Evolutionary conservation across 2,888 invertebrate genomes (phyloP), one percentile per base, ranked within the genome.

Genomic region (Hedychridium roseum): DNA sequence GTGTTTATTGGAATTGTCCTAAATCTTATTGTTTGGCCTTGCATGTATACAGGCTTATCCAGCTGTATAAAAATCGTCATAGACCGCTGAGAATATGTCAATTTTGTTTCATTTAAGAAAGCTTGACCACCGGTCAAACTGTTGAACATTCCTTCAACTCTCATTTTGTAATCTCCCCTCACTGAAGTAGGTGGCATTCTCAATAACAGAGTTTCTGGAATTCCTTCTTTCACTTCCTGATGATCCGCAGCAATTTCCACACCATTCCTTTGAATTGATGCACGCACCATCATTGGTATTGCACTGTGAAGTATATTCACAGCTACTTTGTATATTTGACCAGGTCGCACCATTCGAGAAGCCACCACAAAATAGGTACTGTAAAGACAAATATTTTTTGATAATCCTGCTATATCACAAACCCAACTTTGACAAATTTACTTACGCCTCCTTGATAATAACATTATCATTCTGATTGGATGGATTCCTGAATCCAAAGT

Each of bases 41-140:
- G 96, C 87, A 89, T 94, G 73, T 97, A 97, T 3, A 96, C 87
- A 0, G 97, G 97, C 73, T 95, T 95, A 76, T 97, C 95, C 68
- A 93, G 88, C 80, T 96, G 96, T 60, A 97, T 91, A 76, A 97
- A 95, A 55, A 97, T 92, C 0, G 97, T 95, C 89, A 96, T 92
- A 37, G 95, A 94, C 27, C 96, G 84, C 65, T 90, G 89, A 0
- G 92, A 93, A 80, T 96, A 97, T 1, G 84, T 83, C 9, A 97
- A 82, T 48, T 86, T 82, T 0, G 94, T 94, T 75, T 95, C 94
- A 71, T 97, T 97, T 32, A 87, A 81, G 79, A 97, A 97, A 0
- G 94, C 92, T 42, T 90, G 87, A 0, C 96, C 96, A 4, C 94
- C 94, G 43, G 88, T 85, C 2, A 90, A 84, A 41, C 87, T 87